Base-by-base conservation (phyloP, 2,888 invertebrate species). In the Horisme vitalbata region DNA sequence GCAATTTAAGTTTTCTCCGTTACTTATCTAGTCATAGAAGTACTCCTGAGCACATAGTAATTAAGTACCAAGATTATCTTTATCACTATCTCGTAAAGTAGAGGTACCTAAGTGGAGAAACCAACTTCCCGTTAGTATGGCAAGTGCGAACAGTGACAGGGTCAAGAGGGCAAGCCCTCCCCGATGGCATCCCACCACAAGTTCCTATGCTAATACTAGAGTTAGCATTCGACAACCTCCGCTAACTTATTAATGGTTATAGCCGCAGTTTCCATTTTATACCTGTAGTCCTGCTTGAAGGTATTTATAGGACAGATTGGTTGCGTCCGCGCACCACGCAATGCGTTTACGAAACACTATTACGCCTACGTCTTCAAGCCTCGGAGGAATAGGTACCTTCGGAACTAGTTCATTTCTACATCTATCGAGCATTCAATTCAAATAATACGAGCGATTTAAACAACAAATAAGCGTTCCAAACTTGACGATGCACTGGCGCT, bases 391-490 rank as follows among this genome's bases (percentile, higher is more conserved):
- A 78, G 69, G 75, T 71, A 75, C 69, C n/a, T n/a, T n/a, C n/a
- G 70, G 71, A 83, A 84, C 86, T 87, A 84, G 86, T 85, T 80
- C 79, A 81, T 78, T 85, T 79, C 83, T 83, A 82, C 75, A 81
- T 85, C 81, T 83, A 86, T 83, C 77, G 78, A 69, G 86, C 84
- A 89, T 89, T 88, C 85, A 85, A 89, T 89, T 89, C 87, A 87
- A 88, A 89, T 89, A 87, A 79, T 80, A 82, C 75, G 77, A 84
- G 76, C 78, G 77, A 87, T 89, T 86, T 86, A 83, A 81, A 83
- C 87, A 83, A 85, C 82, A 84, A 85, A 89, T 75, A 86, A 75
- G 72, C 75, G 72, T 71, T 71, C 69, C 71, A 79, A 79, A 83
- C 76, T 79, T 81, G 85, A 84, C 87, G 84, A 82, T 81, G 82